Base-by-base conservation (phyloP, 2,888 invertebrate species). In the Copidosoma aretas region DNA sequence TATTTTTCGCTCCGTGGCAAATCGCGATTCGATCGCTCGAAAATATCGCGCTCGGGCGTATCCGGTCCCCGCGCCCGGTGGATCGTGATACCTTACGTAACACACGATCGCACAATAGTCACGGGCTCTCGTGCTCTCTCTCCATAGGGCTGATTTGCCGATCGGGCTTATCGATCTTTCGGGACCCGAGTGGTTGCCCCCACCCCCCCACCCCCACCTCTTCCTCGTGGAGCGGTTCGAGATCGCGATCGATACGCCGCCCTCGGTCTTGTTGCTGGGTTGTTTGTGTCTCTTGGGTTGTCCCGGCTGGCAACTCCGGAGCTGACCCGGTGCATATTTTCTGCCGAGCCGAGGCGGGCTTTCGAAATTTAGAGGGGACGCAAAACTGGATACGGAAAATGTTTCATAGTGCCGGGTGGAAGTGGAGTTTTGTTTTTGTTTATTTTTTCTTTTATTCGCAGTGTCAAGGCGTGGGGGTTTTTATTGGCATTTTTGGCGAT, bases 111-210 rank as follows among this genome's bases (percentile, higher is more conserved):
- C 53, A 65, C 59, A 59, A 59, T 58, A 52, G 62, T 52, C n/a
- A 2, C 24, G 19, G 43, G 19, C 39, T 32, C 12, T 41, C 25
- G 19, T 17, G n/a, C 32, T 39, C 39, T 57, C 62, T 3, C 24
- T 52, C 64, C 64, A 52, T 65, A 65, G 59, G 64, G 64, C 64
- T 59, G 53, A 65, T 64, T 24, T 41, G 39, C 49, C 58, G 64
- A 64, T 64, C 58, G 52, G 64, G 52, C 51, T 64, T 64, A 64
- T 58, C 64, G 64, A 64, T 64, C 58, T 64, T 52, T 59, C 52
- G 17, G 22, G 19, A 19, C 15, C 46, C 53, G 21, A 53, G 53
- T 17, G n/a, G 46, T 54, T 46, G 43, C 54, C 12, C 21, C 32
- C 4, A 32, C 8, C 32, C 32, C 32, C 32, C 32, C 32, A 3